Percentiles rank a stretch among this genome's conserved stretches.
Evolutionary conservation across 2,888 invertebrate species (phyloP).

Genomic region (Blastobasis adustella): DNA sequence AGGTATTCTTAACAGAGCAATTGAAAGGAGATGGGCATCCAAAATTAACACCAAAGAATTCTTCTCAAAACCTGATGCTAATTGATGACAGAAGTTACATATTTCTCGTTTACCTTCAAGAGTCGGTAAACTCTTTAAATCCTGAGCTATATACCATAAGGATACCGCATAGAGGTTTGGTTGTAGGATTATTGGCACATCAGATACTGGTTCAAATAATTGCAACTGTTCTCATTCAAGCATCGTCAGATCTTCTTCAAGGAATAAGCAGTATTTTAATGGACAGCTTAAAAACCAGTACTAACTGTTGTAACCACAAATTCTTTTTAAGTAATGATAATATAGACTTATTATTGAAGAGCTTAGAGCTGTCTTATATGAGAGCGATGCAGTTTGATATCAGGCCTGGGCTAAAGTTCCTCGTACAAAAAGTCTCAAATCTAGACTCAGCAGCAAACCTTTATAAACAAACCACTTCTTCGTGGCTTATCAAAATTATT

Average conservation of each 20-base stretch:
- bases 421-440: slow-evolving; percentile 94
- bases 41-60: slow-evolving; percentile 51
- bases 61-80: slow-evolving; percentile 64
- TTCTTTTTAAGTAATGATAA: slow-evolving; percentile 75
- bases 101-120: slow-evolving; percentile 88
- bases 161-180: slow-evolving; percentile 90
- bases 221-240: slow-evolving; percentile 89
- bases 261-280: slow-evolving; percentile 77
- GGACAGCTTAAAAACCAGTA: slow-evolving; percentile 62
- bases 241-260: slow-evolving; percentile 77
- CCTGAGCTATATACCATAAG: slow-evolving; percentile 86
- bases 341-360: slow-evolving; percentile 82
- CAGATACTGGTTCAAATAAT: slow-evolving; percentile 94
- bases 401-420: slow-evolving; percentile 93
- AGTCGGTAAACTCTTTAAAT: slow-evolving; percentile 80
- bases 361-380: slow-evolving; percentile 87
- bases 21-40: slow-evolving; percentile 45
- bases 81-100: slow-evolving; percentile 92
- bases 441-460: slow-evolving; percentile 90
- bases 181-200: slow-evolving; percentile 92
- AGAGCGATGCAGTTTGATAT: slow-evolving; percentile 91
- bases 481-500: slow-evolving; percentile 92
- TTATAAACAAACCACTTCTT: slow-evolving; percentile 94
- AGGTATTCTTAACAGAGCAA: slow-evolving; percentile 83
- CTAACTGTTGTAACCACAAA: slow-evolving; percentile 58